Conservation (phyloP, 1,140 invertebrate genomes). For the Drosophila teissieri region DNA sequence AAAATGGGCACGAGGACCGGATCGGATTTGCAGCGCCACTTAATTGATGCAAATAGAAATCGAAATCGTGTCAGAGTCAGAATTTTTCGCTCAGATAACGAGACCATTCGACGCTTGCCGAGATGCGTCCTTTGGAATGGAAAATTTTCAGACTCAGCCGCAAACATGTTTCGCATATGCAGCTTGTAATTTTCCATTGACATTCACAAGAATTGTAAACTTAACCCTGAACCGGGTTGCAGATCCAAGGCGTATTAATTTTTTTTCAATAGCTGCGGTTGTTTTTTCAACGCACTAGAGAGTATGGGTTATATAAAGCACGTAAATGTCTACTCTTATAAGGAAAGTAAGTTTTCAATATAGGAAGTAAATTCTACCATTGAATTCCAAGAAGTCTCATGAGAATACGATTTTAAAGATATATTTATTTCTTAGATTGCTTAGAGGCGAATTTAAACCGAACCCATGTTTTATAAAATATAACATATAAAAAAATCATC, state of each 20-base stretch:
- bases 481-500: background rate
- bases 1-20: slow-evolving; percentile 56
- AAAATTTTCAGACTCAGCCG: slow-evolving; percentile 53
- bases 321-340: too few species aligned
- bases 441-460: too few species aligned
- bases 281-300: background rate
- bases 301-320: too few species aligned
- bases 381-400: too few species aligned
- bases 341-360: too few species aligned
- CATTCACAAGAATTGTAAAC: slow-evolving; percentile 59
- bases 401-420: too few species aligned
- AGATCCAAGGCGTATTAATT: slow-evolving; percentile 4
- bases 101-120: slow-evolving; percentile 20
- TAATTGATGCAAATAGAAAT: slow-evolving; percentile 55
- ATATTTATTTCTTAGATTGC: too few species aligned
- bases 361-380: too few species aligned
- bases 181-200: slow-evolving; percentile 64
- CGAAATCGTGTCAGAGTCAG: slow-evolving; percentile 65
- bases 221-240: slow-evolving; percentile 53
- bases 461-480: too few species aligned
- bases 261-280: background rate
- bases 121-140: slow-evolving; percentile 57
- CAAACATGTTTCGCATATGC: slow-evolving; percentile 54
- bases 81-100: slow-evolving; percentile 51
- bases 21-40: slow-evolving; percentile 21